Base-by-base conservation (phyloP, 2,888 invertebrate species). In the Chrysopilus asiliformis region DNA sequence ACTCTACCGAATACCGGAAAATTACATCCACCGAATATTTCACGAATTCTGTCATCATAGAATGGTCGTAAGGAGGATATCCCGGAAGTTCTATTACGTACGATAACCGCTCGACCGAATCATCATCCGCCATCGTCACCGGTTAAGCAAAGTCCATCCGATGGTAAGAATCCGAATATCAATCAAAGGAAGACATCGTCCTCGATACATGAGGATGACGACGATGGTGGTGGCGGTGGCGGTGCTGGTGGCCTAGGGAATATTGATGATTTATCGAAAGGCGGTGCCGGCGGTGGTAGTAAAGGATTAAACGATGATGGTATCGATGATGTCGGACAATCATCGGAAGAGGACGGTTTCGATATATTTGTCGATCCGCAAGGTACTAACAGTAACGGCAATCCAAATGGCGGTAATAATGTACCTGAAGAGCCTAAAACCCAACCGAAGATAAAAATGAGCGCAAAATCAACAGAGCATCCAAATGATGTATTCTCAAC, bases 11-110 rank as follows among this genome's bases (percentile, higher is more conserved):
- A n/a, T n/a, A n/a, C n/a, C n/a, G n/a, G n/a, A n/a, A n/a, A n/a
- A n/a, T n/a, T n/a, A 10, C 79, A 80, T 56, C 77, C 83, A 49
- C 83, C 86, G 3, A 81, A 83, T 45, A 86, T 89, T 46, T 80
- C 84, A 3, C 69, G 89, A 37, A 87, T 89, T 51, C 65, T 89
- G 16, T 83, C 83, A 33, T 87, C 87, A 2, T 83, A 85, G 34
- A 86, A 84, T 55, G 87, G 87, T 0, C 68, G 83, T 19, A 83
- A 82, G 48, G 81, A 83, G 46, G 81, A 82, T 49, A 78, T 85
- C 36, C 80, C 84, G 0, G 83, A 83, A 44, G 79, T 84, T 28
- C 62, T 85, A 1, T 30, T 33, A 2, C 68, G 76, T 41, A 74
- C 76, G 1, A 76, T 77, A 22, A 78, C 79, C 2, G 70, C 74